These are phyloP conservation scores for Drosophila kuntzei DNA, from an alignment of 2,888 invertebrate species.

Conservation along the genomic window DNA sequence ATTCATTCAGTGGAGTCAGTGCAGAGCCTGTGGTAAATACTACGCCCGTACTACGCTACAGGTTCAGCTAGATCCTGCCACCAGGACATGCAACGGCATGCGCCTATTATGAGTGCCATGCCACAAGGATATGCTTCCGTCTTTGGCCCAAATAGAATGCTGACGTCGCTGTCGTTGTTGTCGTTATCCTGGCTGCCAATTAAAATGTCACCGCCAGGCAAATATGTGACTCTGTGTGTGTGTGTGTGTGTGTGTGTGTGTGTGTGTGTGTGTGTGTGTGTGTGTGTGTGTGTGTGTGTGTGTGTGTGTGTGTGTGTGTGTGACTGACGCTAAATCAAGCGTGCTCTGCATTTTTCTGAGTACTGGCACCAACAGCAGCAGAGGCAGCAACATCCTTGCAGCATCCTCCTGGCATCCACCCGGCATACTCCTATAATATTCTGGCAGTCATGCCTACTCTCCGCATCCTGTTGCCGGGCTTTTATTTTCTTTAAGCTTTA, in stretches of 20 bases:
- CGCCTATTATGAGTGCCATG: slow-evolving; percentile 54
- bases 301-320: slow-evolving; percentile 14
- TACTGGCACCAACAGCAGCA: slow-evolving; percentile 13
- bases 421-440: slow-evolving; percentile 20
- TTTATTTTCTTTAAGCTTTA: slow-evolving; percentile 27
- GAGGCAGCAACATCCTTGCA: slow-evolving; percentile 41
- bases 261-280: slow-evolving; percentile 16
- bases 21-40: slow-evolving; percentile 57
- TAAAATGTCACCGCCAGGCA: slow-evolving; percentile 80
- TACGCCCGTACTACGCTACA: slow-evolving; percentile 54
- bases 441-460: slow-evolving; percentile 2
- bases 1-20: slow-evolving; percentile 55
- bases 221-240: slow-evolving; percentile 31
- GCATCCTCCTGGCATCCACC: slow-evolving; percentile 27
- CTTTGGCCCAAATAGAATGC: slow-evolving; percentile 61
- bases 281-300: slow-evolving; percentile 13
- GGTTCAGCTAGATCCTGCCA: slow-evolving; percentile 1
- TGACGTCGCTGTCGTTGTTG: slow-evolving; percentile 39
- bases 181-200: slow-evolving; percentile 73
- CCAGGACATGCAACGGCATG: slow-evolving; percentile 64
- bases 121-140: slow-evolving; percentile 73
- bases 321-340: slow-evolving; percentile 79
- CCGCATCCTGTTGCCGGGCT: slow-evolving; percentile 27
- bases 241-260: slow-evolving; percentile 14
- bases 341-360: slow-evolving; percentile 73